Evolutionary conservation across 2,888 invertebrate genomes (phyloP).

Genomic region (Microctonus aethiopoides): DNA sequence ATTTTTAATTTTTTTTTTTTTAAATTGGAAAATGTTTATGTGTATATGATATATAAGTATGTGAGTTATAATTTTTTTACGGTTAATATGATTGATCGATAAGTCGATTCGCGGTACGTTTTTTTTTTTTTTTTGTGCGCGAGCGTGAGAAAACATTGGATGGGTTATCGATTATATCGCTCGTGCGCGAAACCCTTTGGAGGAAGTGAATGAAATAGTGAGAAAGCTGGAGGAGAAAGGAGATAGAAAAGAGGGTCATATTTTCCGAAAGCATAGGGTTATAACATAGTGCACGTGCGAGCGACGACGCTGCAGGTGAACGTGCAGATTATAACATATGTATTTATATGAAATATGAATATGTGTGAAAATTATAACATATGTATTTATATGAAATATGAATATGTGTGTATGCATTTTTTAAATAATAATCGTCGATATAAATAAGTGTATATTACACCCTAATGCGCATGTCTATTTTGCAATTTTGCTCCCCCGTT

Average conservation of each 20-base stretch:
- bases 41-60: background rate
- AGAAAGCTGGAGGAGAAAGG: conserved; percentile 30
- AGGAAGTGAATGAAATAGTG: background rate
- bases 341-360: conserved; percentile 12
- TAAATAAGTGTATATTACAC: background rate
- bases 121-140: background rate
- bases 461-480: background rate
- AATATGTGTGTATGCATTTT: too few relatives aligned
- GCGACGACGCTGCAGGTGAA: background rate
- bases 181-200: conserved; percentile 14
- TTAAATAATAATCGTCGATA: background rate
- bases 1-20: background rate
- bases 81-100: conserved; percentile 17
- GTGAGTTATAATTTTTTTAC: background rate
- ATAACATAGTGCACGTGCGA: conserved; percentile 15
- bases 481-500: background rate
- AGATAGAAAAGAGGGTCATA: conserved; percentile 29
- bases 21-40: background rate
- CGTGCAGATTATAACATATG: background rate
- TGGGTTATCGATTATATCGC: conserved; percentile 18
- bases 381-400: conserved; percentile 16
- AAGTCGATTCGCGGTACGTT: conserved; percentile 12
- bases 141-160: conserved; percentile 18
- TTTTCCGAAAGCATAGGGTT: conserved; percentile 33
- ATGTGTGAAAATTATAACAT: background rate